Percentiles rank a stretch among this genome's conserved stretches.
Conservation (phyloP, 2,113 vertebrate genomes). For the Pelmatolapia mariae region DNA sequence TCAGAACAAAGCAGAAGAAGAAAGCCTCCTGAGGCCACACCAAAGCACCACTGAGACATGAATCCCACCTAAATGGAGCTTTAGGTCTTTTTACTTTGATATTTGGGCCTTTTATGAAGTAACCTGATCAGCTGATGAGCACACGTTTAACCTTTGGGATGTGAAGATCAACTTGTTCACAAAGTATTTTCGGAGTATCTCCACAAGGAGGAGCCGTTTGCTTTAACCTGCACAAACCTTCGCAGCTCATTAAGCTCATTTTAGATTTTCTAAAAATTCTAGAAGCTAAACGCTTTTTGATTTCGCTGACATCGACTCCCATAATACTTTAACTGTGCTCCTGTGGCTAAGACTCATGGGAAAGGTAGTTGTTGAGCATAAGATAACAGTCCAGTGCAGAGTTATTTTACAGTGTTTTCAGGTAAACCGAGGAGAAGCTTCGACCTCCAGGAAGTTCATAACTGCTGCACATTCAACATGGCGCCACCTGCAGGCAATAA, state of each 20-base stretch:
- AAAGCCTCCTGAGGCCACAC: fast-evolving
- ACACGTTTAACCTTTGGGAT: fast-evolving
- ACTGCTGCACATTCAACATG: not conserved
- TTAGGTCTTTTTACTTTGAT: fast-evolving
- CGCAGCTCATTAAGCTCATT: not conserved
- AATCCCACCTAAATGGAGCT: not conserved
- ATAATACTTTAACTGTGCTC: fast-evolving
- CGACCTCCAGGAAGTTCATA: not conserved
- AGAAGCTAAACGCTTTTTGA: not conserved
- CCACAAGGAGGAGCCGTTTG: not conserved
- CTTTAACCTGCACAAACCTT: not conserved
- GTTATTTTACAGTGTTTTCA: not conserved
- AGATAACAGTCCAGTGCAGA: not conserved
- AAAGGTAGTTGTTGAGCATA: not conserved
- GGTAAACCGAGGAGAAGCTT: not conserved
- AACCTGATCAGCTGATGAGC: not conserved
- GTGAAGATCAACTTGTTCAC: not conserved
- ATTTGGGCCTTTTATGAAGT: not conserved
- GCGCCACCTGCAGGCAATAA: not conserved
- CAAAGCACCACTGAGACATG: not conserved
- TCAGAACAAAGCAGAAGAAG: fast-evolving
- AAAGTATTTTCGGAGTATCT: not conserved
- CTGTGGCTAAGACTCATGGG: not conserved
- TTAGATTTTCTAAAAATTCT: not conserved
- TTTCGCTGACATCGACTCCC: not conserved